phyloP scores from a whole-genome alignment of 2,888 invertebrate genomes.

The Philhelius pedissequus region DNA sequence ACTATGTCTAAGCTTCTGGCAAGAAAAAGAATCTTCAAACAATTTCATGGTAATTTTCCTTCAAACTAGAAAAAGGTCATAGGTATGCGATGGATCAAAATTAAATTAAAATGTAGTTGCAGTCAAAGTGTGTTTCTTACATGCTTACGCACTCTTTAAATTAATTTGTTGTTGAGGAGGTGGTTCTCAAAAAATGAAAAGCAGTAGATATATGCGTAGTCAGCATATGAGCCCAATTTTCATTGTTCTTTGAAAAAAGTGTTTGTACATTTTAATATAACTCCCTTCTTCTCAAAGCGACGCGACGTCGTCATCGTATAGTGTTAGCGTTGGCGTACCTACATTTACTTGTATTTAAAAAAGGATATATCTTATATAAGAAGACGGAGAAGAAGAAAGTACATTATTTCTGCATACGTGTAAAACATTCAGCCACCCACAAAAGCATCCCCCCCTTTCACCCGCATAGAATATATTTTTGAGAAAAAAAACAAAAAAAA shows the following conservation, averaged over 20 bases:
- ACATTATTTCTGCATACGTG: conserved; percentile 42
- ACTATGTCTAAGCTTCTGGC: background rate
- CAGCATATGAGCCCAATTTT: background rate
- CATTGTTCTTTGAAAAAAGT: background rate
- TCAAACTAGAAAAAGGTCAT: conserved; percentile 5
- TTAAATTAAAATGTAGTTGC: background rate
- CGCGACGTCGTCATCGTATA: background rate
- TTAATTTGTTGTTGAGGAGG: background rate
- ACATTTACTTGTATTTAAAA: background rate
- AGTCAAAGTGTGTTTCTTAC: background rate
- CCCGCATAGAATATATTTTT: conserved; percentile 30
- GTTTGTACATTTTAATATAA: background rate
- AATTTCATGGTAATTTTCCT: conserved; percentile 48
- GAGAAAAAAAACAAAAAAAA: background rate
- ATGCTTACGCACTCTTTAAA: background rate
- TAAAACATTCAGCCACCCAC: background rate
- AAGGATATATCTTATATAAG: background rate
- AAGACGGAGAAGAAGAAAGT: background rate
- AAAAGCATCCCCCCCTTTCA: background rate
- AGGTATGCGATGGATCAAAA: background rate
- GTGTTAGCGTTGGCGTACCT: background rate
- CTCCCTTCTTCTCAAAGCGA: background rate
- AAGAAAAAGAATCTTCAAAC: conserved; percentile 32
- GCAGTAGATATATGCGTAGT: background rate
- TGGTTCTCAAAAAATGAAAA: background rate